phyloP scores from a whole-genome alignment of 2,797 vertebrate species.

The Fistularia commersonii region DNA sequence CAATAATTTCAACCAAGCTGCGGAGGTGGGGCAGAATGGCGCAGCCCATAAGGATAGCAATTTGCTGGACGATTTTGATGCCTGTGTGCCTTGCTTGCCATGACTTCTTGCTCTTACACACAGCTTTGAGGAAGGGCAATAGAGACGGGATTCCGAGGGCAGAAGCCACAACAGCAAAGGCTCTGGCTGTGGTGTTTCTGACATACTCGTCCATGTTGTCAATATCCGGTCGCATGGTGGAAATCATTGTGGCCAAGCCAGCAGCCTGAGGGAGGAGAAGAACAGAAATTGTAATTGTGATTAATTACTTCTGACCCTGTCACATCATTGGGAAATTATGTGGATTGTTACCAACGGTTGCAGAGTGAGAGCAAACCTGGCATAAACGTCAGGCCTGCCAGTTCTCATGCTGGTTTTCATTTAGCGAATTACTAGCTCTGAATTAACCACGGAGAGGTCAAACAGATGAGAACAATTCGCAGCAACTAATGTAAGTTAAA shows the following conservation, averaged over 20 bases:
- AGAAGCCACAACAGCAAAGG: slow-evolving; percentile 96
- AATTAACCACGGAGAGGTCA: slow-evolving; percentile 52
- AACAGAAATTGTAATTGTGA: not conserved
- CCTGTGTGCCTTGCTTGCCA: slow-evolving; percentile 98
- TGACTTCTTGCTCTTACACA: slow-evolving; percentile 99
- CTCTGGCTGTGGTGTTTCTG: slow-evolving; percentile 96
- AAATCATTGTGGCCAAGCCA: slow-evolving; percentile 99
- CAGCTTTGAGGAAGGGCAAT: slow-evolving; percentile 97
- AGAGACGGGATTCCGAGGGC: slow-evolving; percentile 96
- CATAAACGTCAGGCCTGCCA: slow-evolving; percentile 22
- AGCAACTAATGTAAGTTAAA: not conserved
- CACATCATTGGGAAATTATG: not conserved
- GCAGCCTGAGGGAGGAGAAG: slow-evolving; percentile 79
- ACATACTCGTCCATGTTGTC: slow-evolving; percentile 99
- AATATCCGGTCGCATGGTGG: slow-evolving; percentile 97
- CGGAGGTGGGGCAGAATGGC: slow-evolving; percentile 98
- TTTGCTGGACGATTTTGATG: slow-evolving; percentile 99
- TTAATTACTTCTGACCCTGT: not conserved
- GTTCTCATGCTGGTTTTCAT: slow-evolving; percentile 60
- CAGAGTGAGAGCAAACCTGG: slow-evolving; percentile 65
- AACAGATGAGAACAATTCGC: slow-evolving; percentile 73
- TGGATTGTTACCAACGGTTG: slow-evolving; percentile 59
- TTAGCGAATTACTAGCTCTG: slow-evolving; percentile 70
- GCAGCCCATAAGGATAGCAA: slow-evolving; percentile 99
- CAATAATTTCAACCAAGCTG: slow-evolving; percentile 99